Evolutionary conservation across 35 echinoderm and acorn worm species (phyloP), one percentile per base, ranked within the genome.

Genomic region (Anneissia japonica): DNA sequence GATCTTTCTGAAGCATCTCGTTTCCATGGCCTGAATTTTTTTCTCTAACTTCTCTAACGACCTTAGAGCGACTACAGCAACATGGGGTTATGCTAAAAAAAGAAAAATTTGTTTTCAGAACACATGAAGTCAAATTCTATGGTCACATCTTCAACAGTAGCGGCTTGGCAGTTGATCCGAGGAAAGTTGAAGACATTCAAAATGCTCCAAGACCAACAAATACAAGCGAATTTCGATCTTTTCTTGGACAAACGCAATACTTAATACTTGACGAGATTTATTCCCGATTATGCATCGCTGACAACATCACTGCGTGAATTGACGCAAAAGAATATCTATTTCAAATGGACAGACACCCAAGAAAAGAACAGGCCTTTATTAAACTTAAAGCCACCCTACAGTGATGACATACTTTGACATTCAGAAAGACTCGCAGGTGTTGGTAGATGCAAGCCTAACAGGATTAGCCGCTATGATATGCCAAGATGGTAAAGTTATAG

Each of bases 271-370:
- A n/a, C n/a, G 39, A 0, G 86, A 12, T 88, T 88, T 19, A 88
- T 93, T 35, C 74, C 29, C 19, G 35, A 85, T 34, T 79, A 83
- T 16, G 72, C 85, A 0, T 83, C 85, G 21, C 82, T 84, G 0
- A 32, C 82, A 6, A 72, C 89, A 51, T 82, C 86, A 19, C 36
- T 89, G 0, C 39, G 86, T 6, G 81, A 89, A 31, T 77, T 89
- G 0, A 92, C 85, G 0, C 80, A 39, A 26, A 32, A 38, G 29
- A 39, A 89, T 35, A 35, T 5, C 12, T 19, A 51, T 23, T 89
- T 82, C 77, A 35, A 77, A 75, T 93, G 92, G 87, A 93, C 46
- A n/a, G 79, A 73, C n/a, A n/a, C n/a, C n/a, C n/a, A 10, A 14
- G 4, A 31, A 74, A 93, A 34, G 32, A 85, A 74, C 32, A 26